These are phyloP conservation scores for Drosophila pegasa DNA, from an alignment of 2,888 invertebrate genomes.

Conservation along the genomic window DNA sequence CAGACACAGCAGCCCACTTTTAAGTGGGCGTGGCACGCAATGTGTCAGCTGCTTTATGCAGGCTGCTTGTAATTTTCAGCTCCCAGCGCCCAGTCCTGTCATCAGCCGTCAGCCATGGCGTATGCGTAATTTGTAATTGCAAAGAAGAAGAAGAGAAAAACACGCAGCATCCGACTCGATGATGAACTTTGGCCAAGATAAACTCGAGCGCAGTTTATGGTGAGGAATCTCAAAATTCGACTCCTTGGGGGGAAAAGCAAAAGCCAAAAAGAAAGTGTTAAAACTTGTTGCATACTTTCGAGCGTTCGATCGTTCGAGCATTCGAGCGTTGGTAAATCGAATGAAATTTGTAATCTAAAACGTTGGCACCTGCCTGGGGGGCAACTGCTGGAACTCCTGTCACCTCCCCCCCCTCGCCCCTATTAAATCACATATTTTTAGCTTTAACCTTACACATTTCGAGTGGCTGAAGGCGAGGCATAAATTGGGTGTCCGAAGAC, in stretches of 20 bases:
- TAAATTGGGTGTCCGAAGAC: conserved; percentile 10
- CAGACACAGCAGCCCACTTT: background rate
- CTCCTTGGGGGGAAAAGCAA: background rate
- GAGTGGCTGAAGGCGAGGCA: background rate
- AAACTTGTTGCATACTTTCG: conserved; percentile 52
- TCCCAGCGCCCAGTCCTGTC: conserved; percentile 38
- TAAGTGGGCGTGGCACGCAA: conserved; percentile 24
- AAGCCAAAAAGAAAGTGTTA: background rate
- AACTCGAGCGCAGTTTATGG: conserved; percentile 28
- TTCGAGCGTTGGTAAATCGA: conserved; percentile 43
- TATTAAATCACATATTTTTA: conserved; percentile 52
- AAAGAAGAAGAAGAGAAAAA: too few relatives aligned
- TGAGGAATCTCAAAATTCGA: conserved; percentile 34
- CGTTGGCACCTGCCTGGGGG: conserved; percentile 5
- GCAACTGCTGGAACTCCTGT: background rate
- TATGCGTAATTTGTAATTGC: conserved; percentile 60
- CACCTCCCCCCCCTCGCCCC: background rate
- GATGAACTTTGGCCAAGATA: conserved; percentile 16
- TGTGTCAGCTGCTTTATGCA: conserved; percentile 52
- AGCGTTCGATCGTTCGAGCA: conserved; percentile 2
- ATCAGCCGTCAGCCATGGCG: conserved; percentile 58
- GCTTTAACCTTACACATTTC: conserved; percentile 63
- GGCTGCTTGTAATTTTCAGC: conserved; percentile 53
- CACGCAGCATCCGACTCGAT: conserved; percentile 7
- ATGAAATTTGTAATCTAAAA: conserved; percentile 42